A percentile compares a stretch with the other conserved stretches of the same genome.
These are phyloP conservation scores for Hylomyscus alleni DNA, from an alignment of 2,797 vertebrate genomes.

Conservation along the genomic window DNA sequence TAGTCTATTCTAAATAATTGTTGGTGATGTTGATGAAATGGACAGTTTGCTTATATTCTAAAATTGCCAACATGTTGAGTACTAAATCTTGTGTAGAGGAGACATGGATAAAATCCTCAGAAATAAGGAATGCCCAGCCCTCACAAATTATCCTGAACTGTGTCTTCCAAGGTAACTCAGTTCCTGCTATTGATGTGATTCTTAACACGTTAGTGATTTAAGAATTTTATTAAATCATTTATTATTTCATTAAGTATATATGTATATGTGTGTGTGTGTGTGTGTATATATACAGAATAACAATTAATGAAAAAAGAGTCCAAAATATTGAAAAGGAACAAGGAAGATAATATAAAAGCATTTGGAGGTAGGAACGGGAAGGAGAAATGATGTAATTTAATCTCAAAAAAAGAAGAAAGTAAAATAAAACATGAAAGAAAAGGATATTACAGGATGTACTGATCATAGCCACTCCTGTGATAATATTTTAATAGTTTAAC, in stretches of 20 bases:
- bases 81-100: neutral
- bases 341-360: too few species aligned
- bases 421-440: neutral
- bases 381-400: too few species aligned
- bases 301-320: too few species aligned
- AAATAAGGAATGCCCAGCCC: neutral
- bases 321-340: too few species aligned
- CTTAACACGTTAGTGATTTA: neutral
- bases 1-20: slow-evolving; percentile 14
- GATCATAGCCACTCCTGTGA: neutral
- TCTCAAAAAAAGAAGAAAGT: neutral
- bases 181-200: slow-evolving; percentile 13
- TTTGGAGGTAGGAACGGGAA: too few species aligned
- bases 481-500: slow-evolving; percentile 23
- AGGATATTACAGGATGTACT: neutral
- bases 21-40: neutral
- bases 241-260: slow-evolving; percentile 17
- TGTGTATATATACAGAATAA: too few species aligned
- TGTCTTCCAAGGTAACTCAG: neutral
- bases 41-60: neutral
- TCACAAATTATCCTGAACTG: neutral
- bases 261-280: too few species aligned
- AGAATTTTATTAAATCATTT: neutral
- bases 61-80: neutral
- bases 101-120: neutral